These are phyloP conservation scores for Amiota communis DNA, from an alignment of 2,888 invertebrate species.

Conservation along the genomic window DNA sequence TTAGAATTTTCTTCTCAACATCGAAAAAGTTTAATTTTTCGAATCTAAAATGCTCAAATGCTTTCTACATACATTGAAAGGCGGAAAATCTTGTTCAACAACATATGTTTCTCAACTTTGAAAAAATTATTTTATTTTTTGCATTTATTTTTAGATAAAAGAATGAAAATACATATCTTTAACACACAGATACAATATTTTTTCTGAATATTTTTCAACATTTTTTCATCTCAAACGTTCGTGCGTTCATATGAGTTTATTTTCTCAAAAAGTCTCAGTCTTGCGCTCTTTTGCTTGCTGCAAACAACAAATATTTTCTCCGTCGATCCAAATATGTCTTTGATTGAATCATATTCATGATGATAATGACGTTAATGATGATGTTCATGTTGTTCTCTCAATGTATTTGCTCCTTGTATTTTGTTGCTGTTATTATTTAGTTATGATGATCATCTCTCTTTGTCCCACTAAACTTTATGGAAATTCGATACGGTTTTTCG, in stretches of 20 bases:
- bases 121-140: constrained; percentile 40
- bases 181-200: constrained; percentile 9
- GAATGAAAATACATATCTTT: neutral
- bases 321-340: constrained; percentile 73
- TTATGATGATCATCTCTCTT: constrained; percentile 69
- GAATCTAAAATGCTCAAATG: too few species aligned
- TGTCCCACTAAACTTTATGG: constrained; percentile 67
- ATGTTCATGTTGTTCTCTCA: constrained; percentile 17
- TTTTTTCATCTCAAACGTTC: constrained; percentile 24
- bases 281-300: neutral
- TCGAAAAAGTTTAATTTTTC: too few species aligned
- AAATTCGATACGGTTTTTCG: constrained; percentile 70
- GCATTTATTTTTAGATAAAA: constrained; percentile 62
- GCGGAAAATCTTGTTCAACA: constrained; percentile 33
- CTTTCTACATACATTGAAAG: too few species aligned
- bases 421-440: constrained; percentile 47
- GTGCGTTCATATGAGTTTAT: neutral
- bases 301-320: constrained; percentile 51
- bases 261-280: neutral
- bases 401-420: constrained; percentile 34
- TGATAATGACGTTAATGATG: constrained; percentile 35
- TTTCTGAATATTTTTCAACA: constrained; percentile 9
- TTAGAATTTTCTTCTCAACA: too few species aligned
- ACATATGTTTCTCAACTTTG: constrained; percentile 54
- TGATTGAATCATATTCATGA: constrained; percentile 66